Evolutionary conservation across 1,140 invertebrate genomes (phyloP).

Genomic region (Bombus vancouverensis): DNA sequence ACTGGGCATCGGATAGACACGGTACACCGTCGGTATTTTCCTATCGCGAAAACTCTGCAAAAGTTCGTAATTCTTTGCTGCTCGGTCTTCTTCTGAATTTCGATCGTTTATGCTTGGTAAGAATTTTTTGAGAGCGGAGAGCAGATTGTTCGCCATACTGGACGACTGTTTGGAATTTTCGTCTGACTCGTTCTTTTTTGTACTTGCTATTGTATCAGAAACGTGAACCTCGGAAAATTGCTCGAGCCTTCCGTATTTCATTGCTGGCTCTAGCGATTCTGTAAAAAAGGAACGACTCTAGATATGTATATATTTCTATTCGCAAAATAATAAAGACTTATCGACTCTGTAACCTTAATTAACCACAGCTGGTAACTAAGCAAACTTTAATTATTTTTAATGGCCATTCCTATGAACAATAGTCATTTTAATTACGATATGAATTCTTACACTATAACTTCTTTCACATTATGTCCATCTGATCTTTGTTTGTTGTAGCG

Average conservation of each 20-base stretch:
- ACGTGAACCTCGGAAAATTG: slow-evolving; percentile 77
- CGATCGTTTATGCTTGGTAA: not conserved
- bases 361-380: not conserved
- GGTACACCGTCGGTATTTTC: slow-evolving; percentile 40
- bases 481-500: not conserved
- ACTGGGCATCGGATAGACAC: slow-evolving; percentile 54
- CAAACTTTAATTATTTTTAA: not conserved
- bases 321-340: too few species aligned
- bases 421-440: not conserved
- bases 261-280: slow-evolving; percentile 64
- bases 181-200: not conserved
- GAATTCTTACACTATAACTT: not conserved
- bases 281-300: not conserved
- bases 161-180: not conserved
- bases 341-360: too few species aligned
- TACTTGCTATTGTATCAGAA: slow-evolving; percentile 19
- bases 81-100: not conserved
- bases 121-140: not conserved
- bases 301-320: not conserved
- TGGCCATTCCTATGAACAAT: not conserved
- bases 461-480: not conserved
- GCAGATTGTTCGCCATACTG: not conserved
- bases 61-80: slow-evolving; percentile 24
- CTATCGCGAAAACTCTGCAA: slow-evolving; percentile 39
- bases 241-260: slow-evolving; percentile 72